Evolutionary conservation across 2,113 vertebrate genomes (phyloP), one percentile per base, ranked within the genome.

Genomic region (Paraplagusia blochii): DNA sequence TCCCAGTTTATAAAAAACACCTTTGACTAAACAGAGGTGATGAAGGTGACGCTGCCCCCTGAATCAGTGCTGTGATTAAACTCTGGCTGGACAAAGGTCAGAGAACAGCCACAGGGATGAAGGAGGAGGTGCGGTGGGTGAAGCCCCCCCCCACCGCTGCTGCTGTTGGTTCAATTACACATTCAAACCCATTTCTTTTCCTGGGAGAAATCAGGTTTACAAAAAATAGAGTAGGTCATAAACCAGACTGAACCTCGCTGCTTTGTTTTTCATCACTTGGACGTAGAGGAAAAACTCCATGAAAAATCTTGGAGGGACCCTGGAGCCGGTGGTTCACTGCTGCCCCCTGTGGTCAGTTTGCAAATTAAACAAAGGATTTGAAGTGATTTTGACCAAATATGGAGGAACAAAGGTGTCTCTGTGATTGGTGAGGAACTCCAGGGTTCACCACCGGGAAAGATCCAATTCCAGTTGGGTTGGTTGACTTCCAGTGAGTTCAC

Each of bases 21-120:
- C 48, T 60, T 17, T 33, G 71, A 73, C 69, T 79, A 82, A 86
- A 80, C 79, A 80, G 74, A 66, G 73, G 69, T 14, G 63, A 44
- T 55, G 66, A 66, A 72, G 74, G 54, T 59, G 51, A 9, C 1
- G 44, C 9, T 76, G 79, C 63, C 84, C 80, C 80, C 53, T 54
- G 12, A 60, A 76, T 63, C 12, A 66, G 14, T 19, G 33, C 36
- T 0, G 2, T 86, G 74, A 82, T 86, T 84, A 84, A 54, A 74
- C 69, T 69, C 54, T 45, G 44, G 11, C 62, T 53, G 72, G 44
- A 7, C 8, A 67, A 64, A 66, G 72, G 76, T 83, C 76, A 64
- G 10, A 0, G 45, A 29, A 29, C 22, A 29, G 22, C 22, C 22
- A 29, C 22, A 29, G 22, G 22, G 22, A 29, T 4, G 1, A 58